These are phyloP conservation scores for Athene cunicularia DNA, from an alignment of 2,113 vertebrate species.

Conservation along the genomic window DNA sequence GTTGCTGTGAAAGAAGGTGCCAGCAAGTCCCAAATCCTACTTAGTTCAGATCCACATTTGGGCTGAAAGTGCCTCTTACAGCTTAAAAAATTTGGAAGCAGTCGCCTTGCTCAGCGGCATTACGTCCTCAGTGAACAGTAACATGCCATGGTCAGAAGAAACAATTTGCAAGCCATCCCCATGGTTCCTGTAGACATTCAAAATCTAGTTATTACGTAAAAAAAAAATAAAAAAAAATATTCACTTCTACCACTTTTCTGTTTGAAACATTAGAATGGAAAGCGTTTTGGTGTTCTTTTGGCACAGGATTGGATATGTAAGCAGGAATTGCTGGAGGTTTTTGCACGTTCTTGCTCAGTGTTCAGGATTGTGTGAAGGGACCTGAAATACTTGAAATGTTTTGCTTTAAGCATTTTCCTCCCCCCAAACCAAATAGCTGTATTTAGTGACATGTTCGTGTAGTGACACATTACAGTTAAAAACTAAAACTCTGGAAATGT, in stretches of 20 bases:
- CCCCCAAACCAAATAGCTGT: background rate
- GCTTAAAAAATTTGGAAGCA: background rate
- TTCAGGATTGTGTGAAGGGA: background rate
- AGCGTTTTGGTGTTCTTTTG: background rate
- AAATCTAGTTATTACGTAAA: background rate
- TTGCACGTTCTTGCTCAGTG: background rate
- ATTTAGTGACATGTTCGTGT: background rate
- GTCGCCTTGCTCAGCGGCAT: background rate
- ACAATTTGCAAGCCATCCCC: background rate
- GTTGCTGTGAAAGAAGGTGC: background rate
- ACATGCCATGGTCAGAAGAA: rapidly evolving
- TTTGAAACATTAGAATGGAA: background rate
- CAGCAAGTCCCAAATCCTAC: background rate
- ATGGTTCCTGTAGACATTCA: background rate
- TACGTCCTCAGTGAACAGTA: rapidly evolving
- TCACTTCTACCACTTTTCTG: background rate
- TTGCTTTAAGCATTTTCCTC: background rate
- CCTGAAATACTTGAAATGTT: background rate
- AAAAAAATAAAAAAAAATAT: background rate
- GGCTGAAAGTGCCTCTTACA: background rate
- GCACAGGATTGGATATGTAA: background rate
- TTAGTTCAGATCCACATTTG: background rate
- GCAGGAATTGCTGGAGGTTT: background rate
- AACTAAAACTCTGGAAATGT: background rate
- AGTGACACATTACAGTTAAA: background rate